A percentile compares a stretch with the other conserved stretches of the same genome.
Conservation (phyloP, 1,140 invertebrate species). For the Wasmannia auropunctata region DNA sequence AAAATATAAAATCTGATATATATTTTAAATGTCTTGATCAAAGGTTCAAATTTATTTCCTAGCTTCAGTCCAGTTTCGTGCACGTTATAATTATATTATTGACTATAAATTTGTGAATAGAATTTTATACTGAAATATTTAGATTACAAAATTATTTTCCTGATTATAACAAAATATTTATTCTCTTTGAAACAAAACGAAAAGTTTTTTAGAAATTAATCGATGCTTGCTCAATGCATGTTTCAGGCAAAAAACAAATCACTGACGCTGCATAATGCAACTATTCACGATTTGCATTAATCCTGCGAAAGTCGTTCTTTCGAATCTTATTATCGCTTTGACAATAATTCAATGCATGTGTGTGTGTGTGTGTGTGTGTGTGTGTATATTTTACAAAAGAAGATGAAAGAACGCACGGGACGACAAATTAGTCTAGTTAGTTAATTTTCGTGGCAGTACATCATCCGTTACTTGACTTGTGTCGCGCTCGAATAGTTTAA, state of each 20-base stretch:
- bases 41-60: neutral
- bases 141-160: neutral
- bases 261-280: conserved; percentile 22
- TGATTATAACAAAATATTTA: neutral
- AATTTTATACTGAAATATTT: neutral
- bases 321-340: neutral
- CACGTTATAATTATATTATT: neutral
- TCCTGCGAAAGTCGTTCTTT: neutral
- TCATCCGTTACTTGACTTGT: conserved; percentile 52
- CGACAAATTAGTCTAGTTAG: conserved; percentile 50
- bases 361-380: too few relatives aligned
- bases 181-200: neutral
- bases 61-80: neutral
- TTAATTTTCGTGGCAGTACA: conserved; percentile 45
- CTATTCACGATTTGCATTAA: neutral
- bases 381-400: neutral
- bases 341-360: neutral
- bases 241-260: neutral
- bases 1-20: neutral
- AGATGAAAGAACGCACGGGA: neutral
- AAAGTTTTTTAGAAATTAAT: neutral
- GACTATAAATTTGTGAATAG: neutral
- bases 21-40: neutral
- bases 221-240: too few relatives aligned
- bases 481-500: conserved; percentile 62